Percentiles rank a stretch among this genome's conserved stretches.
phyloP scores from a whole-genome alignment of 2,797 vertebrate genomes.

The Thaleichthys pacificus region DNA sequence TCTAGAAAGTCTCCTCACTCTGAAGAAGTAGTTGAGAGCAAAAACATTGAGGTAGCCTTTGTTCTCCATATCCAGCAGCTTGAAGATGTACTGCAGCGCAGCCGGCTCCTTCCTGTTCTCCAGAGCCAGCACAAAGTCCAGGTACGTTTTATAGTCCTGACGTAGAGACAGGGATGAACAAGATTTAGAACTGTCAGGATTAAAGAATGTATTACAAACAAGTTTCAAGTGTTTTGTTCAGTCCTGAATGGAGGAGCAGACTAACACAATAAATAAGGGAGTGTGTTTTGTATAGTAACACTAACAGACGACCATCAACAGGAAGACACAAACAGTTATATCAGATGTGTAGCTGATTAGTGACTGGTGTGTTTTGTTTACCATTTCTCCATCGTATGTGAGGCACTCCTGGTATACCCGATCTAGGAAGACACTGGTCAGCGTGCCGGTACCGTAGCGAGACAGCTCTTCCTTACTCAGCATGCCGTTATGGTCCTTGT shows the following conservation, averaged over 20 bases:
- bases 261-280: no score
- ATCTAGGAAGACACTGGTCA: conserved; percentile 94
- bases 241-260: no score
- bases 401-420: conserved; percentile 97
- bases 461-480: conserved; percentile 98
- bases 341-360: no score
- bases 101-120: conserved; percentile 98
- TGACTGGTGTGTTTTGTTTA: conserved; percentile 50
- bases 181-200: background rate
- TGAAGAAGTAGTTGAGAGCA: conserved; percentile 97
- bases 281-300: no score
- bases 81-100: conserved; percentile 96
- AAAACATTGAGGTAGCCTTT: conserved; percentile 95
- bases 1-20: conserved; percentile 75
- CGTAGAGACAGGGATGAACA: conserved; percentile 19
- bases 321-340: no score
- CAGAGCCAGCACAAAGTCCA: conserved; percentile 96
- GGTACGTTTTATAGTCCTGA: conserved; percentile 98
- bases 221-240: no score
- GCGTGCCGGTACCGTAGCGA: conserved; percentile 94
- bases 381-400: conserved; percentile 99
- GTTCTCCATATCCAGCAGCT: conserved; percentile 97
- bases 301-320: no score
- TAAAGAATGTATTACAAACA: no score
- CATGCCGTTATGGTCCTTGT: conserved; percentile 99